phyloP scores from a whole-genome alignment of 2,888 invertebrate species.

The Amorpha juglandis region DNA sequence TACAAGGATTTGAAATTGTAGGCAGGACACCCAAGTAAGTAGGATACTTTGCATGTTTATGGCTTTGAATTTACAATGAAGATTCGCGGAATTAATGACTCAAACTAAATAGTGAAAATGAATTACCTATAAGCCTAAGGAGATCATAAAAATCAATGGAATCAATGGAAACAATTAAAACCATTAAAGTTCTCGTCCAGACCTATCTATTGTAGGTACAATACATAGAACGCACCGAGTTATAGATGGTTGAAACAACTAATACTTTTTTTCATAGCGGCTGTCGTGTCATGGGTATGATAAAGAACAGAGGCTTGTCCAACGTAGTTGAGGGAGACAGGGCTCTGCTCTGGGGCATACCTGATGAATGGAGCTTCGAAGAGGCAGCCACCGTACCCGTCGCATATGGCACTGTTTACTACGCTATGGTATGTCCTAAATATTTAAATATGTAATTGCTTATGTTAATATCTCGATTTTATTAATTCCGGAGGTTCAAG shows the following conservation, averaged over 20 bases:
- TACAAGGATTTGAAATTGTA: conserved; percentile 88
- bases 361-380: conserved; percentile 88
- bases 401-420: conserved; percentile 89
- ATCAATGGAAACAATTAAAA: too few relatives aligned
- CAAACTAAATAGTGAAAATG: too few relatives aligned
- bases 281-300: conserved; percentile 87
- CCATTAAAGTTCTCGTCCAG: too few relatives aligned
- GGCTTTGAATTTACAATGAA: too few relatives aligned
- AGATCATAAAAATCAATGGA: too few relatives aligned
- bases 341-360: conserved; percentile 87
- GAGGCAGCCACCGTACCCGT: conserved; percentile 92
- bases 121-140: too few relatives aligned
- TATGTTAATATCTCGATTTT: too few relatives aligned
- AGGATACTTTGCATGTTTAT: not conserved
- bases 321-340: conserved; percentile 84
- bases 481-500: too few relatives aligned
- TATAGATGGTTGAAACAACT: not conserved
- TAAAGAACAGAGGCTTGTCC: conserved; percentile 84
- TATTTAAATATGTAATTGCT: not conserved
- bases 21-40: conserved; percentile 82
- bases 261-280: conserved; percentile 67
- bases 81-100: too few relatives aligned
- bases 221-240: too few relatives aligned
- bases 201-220: too few relatives aligned
- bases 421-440: conserved; percentile 69